Evolutionary conservation across 2,113 vertebrate genomes (phyloP), one percentile per base, ranked within the genome.

Genomic region (Glaucidium brasilianum): DNA sequence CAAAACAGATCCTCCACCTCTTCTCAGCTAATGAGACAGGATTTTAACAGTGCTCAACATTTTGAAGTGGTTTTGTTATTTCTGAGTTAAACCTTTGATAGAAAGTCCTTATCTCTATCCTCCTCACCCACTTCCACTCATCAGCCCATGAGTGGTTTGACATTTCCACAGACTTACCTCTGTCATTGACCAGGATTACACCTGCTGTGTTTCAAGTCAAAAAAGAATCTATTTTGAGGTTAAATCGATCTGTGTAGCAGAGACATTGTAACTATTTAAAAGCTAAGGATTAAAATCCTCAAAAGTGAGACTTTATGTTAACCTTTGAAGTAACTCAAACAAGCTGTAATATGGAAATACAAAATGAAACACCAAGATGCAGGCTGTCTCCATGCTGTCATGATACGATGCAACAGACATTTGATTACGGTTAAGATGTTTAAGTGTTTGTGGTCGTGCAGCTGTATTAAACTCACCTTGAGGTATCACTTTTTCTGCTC

Each of bases 1-100:
- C 27, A 88, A 81, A 79, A 23, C 16, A 85, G 39, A 63, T 87
- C 29, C 43, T 69, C 50, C 21, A 64, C 23, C 34, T 88, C 41
- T 29, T 95, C 37, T 6, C 16, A 66, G 47, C 72, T 88, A 85
- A 84, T 77, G 41, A 85, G 86, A 49, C 56, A 39, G 49, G 64
- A 63, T 93, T 93, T 91, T 78, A 81, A 75, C 15, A 85, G 68
- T 20, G 20, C 52, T 92, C 27, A 67, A 56, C 15, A 81, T 26
- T 56, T 84, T 89, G 49, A 92, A 95, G 90, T 91, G 69, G 7
- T 34, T 86, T 92, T 97, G 47, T 86, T 92, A 75, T 83, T 77
- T 88, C 56, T 74, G 52, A 92, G 84, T 95, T 55, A 74, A 94
- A 59, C 5, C 10, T 90, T 60, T 81, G 16, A 30, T 73, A 78